Percentiles rank a stretch among this genome's conserved stretches.
phyloP scores from a whole-genome alignment of 2,797 vertebrate genomes.

The Rousettus madagascariensis region DNA sequence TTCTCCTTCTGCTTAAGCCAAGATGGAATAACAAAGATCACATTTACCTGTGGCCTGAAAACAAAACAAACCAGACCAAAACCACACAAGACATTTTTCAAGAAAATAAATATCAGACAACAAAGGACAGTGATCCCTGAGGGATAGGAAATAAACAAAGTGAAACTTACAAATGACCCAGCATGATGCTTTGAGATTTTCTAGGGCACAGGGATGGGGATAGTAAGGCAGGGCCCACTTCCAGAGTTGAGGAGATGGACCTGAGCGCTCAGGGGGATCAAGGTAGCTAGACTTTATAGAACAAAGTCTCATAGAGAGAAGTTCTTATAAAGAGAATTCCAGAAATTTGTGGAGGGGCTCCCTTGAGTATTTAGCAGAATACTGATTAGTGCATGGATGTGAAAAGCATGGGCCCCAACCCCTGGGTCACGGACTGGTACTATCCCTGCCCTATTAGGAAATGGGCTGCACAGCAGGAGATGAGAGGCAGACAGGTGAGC shows the following conservation, averaged over 20 bases:
- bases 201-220: background rate
- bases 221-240: background rate
- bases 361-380: background rate
- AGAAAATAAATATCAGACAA: background rate
- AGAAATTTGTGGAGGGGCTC: background rate
- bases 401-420: background rate
- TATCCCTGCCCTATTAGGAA: too few species aligned
- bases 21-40: background rate
- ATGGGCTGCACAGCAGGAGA: too few species aligned
- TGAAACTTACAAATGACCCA: background rate
- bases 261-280: background rate
- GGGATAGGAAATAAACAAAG: background rate
- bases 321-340: background rate
- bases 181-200: background rate
- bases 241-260: background rate
- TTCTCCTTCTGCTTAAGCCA: conserved; percentile 26
- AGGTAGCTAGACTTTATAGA: background rate
- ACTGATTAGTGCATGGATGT: background rate
- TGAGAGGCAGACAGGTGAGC: too few species aligned
- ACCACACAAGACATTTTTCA: background rate
- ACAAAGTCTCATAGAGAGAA: background rate
- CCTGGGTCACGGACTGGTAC: too few species aligned
- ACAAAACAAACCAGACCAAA: background rate
- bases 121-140: background rate
- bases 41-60: background rate